Conservation (phyloP, 2,888 invertebrate species). For the Parapristionchus giblindavisi region DNA sequence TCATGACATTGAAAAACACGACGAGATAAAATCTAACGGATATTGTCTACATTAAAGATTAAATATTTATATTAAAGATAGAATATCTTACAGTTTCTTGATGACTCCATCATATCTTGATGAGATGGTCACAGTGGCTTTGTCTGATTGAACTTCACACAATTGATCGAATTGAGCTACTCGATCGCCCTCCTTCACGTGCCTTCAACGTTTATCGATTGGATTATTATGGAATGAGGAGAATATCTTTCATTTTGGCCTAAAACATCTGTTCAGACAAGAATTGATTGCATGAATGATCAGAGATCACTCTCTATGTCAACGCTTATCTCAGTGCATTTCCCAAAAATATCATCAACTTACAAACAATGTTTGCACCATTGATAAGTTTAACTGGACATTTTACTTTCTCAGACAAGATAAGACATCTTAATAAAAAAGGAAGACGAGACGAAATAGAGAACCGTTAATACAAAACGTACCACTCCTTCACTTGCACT, state of each 20-base stretch:
- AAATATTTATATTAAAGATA: too few relatives aligned
- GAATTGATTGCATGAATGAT: neutral
- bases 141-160: constrained; percentile 99
- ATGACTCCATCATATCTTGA: constrained; percentile 91
- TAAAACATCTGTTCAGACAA: too few relatives aligned
- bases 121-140: constrained; percentile 97
- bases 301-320: constrained; percentile 13
- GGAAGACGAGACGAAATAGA: neutral
- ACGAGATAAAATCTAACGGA: too few relatives aligned
- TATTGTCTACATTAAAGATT: too few relatives aligned
- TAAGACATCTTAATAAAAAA: too few relatives aligned
- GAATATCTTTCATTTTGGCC: too few relatives aligned
- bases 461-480: constrained; percentile 68
- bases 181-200: constrained; percentile 89
- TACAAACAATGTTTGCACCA: neutral
- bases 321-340: neutral
- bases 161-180: constrained; percentile 96
- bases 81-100: constrained; percentile 68
- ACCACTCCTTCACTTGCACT: constrained; percentile 97
- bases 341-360: neutral
- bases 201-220: constrained; percentile 76
- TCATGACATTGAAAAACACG: too few relatives aligned
- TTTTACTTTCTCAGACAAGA: neutral
- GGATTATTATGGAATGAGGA: neutral
- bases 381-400: neutral